These are phyloP conservation scores for Camponotus vicinus DNA, from an alignment of 1,140 invertebrate species.

Conservation along the genomic window DNA sequence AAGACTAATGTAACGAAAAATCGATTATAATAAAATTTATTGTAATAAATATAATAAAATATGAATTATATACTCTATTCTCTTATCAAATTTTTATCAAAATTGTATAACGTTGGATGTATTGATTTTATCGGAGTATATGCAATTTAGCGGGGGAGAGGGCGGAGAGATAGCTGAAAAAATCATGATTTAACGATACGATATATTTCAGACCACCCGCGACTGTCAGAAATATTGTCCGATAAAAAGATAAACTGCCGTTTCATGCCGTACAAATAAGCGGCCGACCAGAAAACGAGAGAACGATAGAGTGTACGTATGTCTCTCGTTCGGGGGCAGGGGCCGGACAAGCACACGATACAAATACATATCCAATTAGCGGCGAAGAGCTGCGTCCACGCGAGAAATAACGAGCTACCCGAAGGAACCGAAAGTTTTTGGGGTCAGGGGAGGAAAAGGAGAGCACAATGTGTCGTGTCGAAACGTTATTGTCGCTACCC, in stretches of 20 bases:
- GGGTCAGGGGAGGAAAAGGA: neutral
- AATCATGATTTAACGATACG: constrained; percentile 39
- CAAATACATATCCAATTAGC: constrained; percentile 74
- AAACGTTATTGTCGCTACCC: constrained; percentile 71
- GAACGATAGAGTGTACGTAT: constrained; percentile 17
- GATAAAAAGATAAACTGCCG: constrained; percentile 42
- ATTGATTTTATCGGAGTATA: constrained; percentile 16
- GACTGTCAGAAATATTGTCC: constrained; percentile 47
- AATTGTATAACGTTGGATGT: neutral
- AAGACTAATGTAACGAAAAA: no score
- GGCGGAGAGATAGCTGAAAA: neutral
- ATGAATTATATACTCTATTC: neutral
- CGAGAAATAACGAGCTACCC: constrained; percentile 66
- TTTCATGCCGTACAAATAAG: constrained; percentile 38
- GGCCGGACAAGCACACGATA: no score
- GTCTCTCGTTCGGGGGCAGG: neutral
- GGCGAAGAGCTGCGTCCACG: constrained; percentile 29
- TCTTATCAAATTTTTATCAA: neutral
- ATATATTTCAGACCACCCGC: constrained; percentile 32
- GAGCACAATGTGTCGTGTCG: constrained; percentile 68
- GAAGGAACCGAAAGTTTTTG: constrained; percentile 68
- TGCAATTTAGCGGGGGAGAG: neutral
- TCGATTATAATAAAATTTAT: neutral
- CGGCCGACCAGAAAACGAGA: neutral
- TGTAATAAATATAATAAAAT: neutral